Evolutionary conservation across 2,888 invertebrate species (phyloP), one percentile per base, ranked within the genome.

Genomic region (Agrotis clavis): DNA sequence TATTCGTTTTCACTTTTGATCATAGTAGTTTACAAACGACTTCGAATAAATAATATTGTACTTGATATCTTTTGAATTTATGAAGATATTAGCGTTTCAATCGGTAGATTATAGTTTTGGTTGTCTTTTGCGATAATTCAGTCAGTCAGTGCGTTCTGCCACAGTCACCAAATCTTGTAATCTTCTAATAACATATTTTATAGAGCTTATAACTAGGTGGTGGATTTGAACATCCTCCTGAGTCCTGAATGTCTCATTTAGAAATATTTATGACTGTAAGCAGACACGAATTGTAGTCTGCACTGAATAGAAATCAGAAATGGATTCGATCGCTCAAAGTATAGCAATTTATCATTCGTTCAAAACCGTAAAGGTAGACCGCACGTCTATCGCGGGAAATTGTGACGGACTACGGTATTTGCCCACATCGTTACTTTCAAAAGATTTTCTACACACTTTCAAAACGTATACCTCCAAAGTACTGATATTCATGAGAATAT

Each of bases 311-410:
- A 86, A 88, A 88, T 83, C 83, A 75, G 64, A 76, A 72, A 83
- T 84, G 71, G 66, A 75, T 74, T 61, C 72, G 63, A 71, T 53
- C 61, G 70, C 76, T 76, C 21, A 86, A 88, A 85, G 77, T 88
- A 85, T 85, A 84, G 87, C 85, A 89, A 91, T 93, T 90, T 90
- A 90, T 92, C 89, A 90, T 87, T 88, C 87, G 87, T 85, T 90
- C 85, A 85, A 89, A 90, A 87, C 87, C 89, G 89, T 91, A 91
- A 91, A 92, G 90, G 89, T 91, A 92, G 88, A 94, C 94, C 94
- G 91, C 94, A 94, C 85, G 89, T 91, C 85, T 85, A 90, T 90
- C 85, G 87, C 84, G 88, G 85, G 90, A 92, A 94, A 94, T 92
- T 91, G 90, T 90, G 90, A 89, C 89, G 84, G 85, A 90, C 84